Base-by-base conservation (phyloP, 1,140 invertebrate species). In the Magallana gigas region DNA sequence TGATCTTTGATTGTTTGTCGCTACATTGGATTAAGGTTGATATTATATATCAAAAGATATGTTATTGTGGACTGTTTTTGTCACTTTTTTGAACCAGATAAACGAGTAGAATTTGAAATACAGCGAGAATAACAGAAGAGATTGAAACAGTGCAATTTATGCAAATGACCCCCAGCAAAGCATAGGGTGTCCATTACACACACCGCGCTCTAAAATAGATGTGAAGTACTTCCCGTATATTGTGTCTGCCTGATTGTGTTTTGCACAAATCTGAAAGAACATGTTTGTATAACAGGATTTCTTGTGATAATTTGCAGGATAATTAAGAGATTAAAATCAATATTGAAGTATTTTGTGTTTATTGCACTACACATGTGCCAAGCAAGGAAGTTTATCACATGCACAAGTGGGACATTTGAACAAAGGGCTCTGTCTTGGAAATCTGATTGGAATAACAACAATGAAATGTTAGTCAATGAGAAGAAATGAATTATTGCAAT, bases 161-260 rank as follows among this genome's bases (percentile, higher is more conserved):
- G 91, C 91, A 91, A 91, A 91, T 91, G 87, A 91, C 89, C 91
- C 90, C 91, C 91, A 91, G 90, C 90, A 88, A 89, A 91, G 90
- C 59, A 59, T 64, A 57, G 86, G 68, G 68, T 76, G 68, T 76
- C 68, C 68, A 76, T 76, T 84, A 87, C 88, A 85, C 84, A 85
- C 86, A 48, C 86, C 56, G 60, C 86, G 68, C 68, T 76, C 36
- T 18, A 76, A 12, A 76, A 62, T 62, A 62, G 60, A 62, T 62
- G 14, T 62, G 60, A 62, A 62, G 11, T 62, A 76, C 68, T 76
- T 76, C 68, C 68, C 68, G 23, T 76, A 76, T 76, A 48, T 48
- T 48, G 36, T 76, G 68, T 76, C 36, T 76, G 36, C 36, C 5
- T 48, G 36, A 2, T 48, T 48, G 36, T 76, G 68, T 23, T 23